A percentile compares a stretch with the other conserved stretches of the same genome.
phyloP scores from a whole-genome alignment of 2,113 vertebrate genomes.

The Phalacrocorax carbo region DNA sequence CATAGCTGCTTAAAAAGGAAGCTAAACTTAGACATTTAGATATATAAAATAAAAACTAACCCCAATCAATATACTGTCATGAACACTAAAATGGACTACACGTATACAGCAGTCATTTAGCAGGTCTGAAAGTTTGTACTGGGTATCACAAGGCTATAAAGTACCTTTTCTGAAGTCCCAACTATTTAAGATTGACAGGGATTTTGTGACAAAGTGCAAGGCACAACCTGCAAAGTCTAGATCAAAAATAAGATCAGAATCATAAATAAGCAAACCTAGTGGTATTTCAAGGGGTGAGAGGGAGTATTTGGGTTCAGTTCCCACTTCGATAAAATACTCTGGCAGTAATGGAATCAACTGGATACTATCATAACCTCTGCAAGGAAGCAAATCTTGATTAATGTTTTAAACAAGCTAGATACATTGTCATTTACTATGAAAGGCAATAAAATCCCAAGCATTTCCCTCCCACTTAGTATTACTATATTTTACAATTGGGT shows the following conservation, averaged over 20 bases:
- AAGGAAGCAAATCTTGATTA: neutral
- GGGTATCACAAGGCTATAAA: neutral
- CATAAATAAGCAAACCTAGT: neutral
- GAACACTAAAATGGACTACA: neutral
- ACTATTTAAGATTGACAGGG: neutral
- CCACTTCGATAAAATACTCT: neutral
- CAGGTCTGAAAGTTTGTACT: neutral
- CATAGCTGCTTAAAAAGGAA: neutral
- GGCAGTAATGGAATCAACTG: neutral
- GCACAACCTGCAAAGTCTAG: neutral
- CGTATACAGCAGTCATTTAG: neutral
- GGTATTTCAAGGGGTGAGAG: neutral
- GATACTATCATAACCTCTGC: neutral
- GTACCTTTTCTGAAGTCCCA: neutral
- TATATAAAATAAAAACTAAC: neutral
- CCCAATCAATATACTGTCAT: neutral
- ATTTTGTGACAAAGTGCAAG: constrained; percentile 13
- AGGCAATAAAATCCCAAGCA: neutral
- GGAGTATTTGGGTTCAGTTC: neutral
- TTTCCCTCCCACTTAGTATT: neutral
- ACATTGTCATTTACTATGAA: neutral
- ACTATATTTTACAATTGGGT: neutral
- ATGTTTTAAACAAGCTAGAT: neutral
- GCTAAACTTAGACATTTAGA: neutral
- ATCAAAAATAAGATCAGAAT: neutral